These are phyloP conservation scores for Drosophila lini DNA, from an alignment of 1,140 invertebrate species.

Conservation along the genomic window DNA sequence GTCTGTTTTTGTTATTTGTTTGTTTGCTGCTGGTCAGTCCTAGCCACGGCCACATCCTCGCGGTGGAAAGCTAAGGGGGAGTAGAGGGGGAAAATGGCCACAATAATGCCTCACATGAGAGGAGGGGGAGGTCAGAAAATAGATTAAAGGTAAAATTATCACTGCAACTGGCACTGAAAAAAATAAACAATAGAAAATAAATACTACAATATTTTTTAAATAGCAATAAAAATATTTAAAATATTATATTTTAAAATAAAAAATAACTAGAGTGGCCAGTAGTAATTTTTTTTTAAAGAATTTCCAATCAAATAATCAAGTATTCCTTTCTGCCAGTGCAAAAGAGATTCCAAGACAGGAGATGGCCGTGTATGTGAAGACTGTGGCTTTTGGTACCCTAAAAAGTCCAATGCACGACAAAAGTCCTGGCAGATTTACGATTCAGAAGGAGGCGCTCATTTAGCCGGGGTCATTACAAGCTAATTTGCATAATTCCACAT, in stretches of 20 bases:
- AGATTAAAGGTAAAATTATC: constrained; percentile 11
- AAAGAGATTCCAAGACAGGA: neutral
- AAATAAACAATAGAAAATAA: neutral
- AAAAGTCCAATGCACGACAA: constrained; percentile 5
- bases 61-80: neutral
- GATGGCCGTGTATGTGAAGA: neutral
- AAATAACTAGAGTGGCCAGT: too few species aligned
- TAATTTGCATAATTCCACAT: constrained; percentile 36
- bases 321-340: neutral
- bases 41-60: constrained; percentile 7
- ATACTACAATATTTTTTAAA: neutral
- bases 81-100: constrained; percentile 18
- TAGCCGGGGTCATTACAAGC: constrained; percentile 23
- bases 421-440: constrained; percentile 36
- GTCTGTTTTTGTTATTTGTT: constrained; percentile 20
- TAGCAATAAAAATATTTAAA: too few species aligned
- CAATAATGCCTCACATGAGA: constrained; percentile 46
- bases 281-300: too few species aligned
- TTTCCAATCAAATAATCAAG: too few species aligned
- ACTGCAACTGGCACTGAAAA: neutral
- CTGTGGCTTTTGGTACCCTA: neutral
- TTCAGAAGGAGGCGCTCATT: constrained; percentile 46
- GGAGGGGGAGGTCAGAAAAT: constrained; percentile 28
- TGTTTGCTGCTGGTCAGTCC: constrained; percentile 51
- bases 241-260: too few species aligned